Evolutionary conservation across 2,113 vertebrate genomes (phyloP), one percentile per base, ranked within the genome.

Genomic region (Meleagris gallopavo): DNA sequence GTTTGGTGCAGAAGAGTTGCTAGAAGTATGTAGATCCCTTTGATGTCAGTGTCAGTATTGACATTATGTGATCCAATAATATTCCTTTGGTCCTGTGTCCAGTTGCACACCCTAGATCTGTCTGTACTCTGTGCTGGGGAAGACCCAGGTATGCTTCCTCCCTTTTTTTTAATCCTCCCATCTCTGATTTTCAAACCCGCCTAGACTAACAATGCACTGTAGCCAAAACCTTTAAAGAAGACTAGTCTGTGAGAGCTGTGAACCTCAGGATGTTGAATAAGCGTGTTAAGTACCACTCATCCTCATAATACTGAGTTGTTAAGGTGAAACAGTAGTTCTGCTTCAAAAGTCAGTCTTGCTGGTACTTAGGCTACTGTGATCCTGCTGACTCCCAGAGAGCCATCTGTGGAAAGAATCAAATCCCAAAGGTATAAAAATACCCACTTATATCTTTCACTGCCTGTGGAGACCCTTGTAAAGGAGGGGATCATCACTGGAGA

Each of bases 351-450:
- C 34, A 67, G 9, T 96, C 94, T 95, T 94, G 46, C 60, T 89
- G 95, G 25, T 80, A 71, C 88, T 89, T 91, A 95, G 84, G 72
- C 75, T 91, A 29, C 61, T 40, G 64, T 95, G 72, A 71, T 93
- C 72, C 72, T 85, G 60, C 69, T 91, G 87, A 83, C 64, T 88
- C 34, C 75, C 91, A 86, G 69, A 69, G 34, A 88, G n/a, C 10
- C 10, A 12, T 86, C 75, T 91, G 50, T 95, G 89, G 85, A 79
- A 94, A 83, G 94, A 93, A 89, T 70, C 67, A 94, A 91, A 89
- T 91, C 48, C 48, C 81, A 81, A 93, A 97, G 94, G 95, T 97
- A 95, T 95, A 94, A 86, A 93, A 91, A 83, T 81, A 78, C 8
- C 34, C 71, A 67, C 57, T 62, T 89, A 9, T 2, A 0, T 45